These are phyloP conservation scores for Brachyistius frenatus DNA, from an alignment of 2,113 vertebrate genomes.

Conservation along the genomic window DNA sequence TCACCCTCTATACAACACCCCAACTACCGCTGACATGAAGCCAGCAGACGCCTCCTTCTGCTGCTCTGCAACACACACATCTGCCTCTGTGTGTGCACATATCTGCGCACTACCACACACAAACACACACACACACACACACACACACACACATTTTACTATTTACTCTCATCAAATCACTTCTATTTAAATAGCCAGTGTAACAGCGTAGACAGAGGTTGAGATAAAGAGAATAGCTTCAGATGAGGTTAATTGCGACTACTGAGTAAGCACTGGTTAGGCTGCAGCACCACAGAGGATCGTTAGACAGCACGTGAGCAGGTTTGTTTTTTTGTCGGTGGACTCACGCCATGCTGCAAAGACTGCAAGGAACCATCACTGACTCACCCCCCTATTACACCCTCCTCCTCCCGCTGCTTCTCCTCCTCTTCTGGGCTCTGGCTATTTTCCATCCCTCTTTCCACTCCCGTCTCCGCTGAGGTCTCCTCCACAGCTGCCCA, in stretches of 20 bases:
- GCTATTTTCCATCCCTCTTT: slow-evolving; percentile 41
- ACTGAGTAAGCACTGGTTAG: slow-evolving; percentile 27
- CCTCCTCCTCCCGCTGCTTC: slow-evolving; percentile 48
- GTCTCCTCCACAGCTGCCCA: slow-evolving; percentile 77
- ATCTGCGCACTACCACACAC: slow-evolving; percentile 35
- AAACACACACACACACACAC: slow-evolving; percentile 23
- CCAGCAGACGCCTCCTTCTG: slow-evolving; percentile 52
- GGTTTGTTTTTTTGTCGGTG: slow-evolving; percentile 14
- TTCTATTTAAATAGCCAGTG: slow-evolving; percentile 2
- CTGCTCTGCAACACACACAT: slow-evolving; percentile 57
- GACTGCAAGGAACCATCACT: slow-evolving; percentile 32
- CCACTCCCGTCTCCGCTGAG: slow-evolving; percentile 34
- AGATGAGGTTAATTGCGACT: slow-evolving; percentile 30
- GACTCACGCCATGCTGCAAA: slow-evolving; percentile 36
- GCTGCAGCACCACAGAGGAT: slow-evolving; percentile 17
- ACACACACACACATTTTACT: slow-evolving; percentile 22
- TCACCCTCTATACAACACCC: slow-evolving; percentile 74
- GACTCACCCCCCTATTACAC: slow-evolving; percentile 75
- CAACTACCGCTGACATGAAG: slow-evolving; percentile 66
- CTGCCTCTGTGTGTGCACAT: slow-evolving; percentile 25
- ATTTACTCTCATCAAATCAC: slow-evolving; percentile 10
- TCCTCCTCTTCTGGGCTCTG: slow-evolving; percentile 32
- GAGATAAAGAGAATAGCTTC: slow-evolving; percentile 26
- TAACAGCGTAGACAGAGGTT: slow-evolving; percentile 11
- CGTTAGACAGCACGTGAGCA: slow-evolving; percentile 11